Percentiles rank a stretch among this genome's conserved stretches.
Conservation (phyloP, 2,888 invertebrate species). For the Eristalis intricaria region DNA sequence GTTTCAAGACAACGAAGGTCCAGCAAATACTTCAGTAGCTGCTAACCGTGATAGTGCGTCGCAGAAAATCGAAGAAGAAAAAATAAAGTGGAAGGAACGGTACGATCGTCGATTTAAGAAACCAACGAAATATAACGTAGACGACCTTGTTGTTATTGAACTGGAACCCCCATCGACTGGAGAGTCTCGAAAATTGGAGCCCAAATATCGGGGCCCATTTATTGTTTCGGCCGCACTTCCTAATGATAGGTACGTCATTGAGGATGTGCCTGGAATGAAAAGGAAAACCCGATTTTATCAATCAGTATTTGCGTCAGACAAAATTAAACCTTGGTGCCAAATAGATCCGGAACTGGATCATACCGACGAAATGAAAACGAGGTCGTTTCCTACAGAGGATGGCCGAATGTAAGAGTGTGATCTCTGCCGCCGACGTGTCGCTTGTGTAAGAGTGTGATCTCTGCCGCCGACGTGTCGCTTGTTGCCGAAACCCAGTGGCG, state of each 20-base stretch:
- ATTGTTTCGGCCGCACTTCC: conserved; percentile 4
- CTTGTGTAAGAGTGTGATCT: no score
- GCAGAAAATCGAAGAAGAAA: conserved; percentile 14
- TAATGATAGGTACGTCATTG: conserved; percentile 28
- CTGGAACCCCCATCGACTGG: not conserved
- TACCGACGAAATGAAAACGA: conserved; percentile 8
- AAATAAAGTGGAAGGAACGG: conserved; percentile 27
- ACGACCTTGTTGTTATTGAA: conserved; percentile 16
- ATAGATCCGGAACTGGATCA: not conserved
- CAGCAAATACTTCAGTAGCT: no score
- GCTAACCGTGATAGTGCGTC: not conserved
- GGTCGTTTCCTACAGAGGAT: conserved; percentile 25
- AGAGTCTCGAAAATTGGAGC: conserved; percentile 22
- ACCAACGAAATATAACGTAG: conserved; percentile 13
- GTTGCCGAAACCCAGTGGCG: no score
- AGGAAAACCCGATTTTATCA: not conserved
- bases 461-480: no score
- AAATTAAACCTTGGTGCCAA: conserved; percentile 18
- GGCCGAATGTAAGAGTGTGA: no score
- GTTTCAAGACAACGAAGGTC: no score
- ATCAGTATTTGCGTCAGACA: conserved; percentile 19
- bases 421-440: no score
- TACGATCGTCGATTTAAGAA: conserved; percentile 26
- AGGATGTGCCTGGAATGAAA: conserved; percentile 30
- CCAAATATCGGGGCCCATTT: conserved; percentile 20